Evolutionary conservation across 2,797 vertebrate species (phyloP), one percentile per base, ranked within the genome.

Genomic region (Phyllotis vaccarum): DNA sequence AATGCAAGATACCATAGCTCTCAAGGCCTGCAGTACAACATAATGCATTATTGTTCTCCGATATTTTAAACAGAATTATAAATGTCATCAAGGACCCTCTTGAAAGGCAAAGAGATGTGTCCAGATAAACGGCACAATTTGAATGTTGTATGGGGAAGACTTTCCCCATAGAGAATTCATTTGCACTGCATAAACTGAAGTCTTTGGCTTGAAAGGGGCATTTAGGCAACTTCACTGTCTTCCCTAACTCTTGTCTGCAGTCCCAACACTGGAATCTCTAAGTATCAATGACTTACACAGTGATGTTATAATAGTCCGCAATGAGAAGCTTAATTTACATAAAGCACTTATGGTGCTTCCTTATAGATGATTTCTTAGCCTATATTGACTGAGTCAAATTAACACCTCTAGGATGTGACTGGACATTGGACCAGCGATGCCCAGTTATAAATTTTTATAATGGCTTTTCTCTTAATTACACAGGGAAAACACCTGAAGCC

Each of bases 41-140:
- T 24, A 11, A 9, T 80, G 31, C 75, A 11, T n/a, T 90, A 27
- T 93, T 58, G 78, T 37, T 34, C 31, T 40, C 52, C 94, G 64
- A 78, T 40, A 94, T 89, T 62, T 97, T 92, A 74, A 93, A 85
- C 68, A 87, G 72, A 86, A 22, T 90, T 49, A 88, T 17, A 92
- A 82, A 70, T 76, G 81, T 4, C 90, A 79, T 64, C 12, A 54
- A 95, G n/a, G 56, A 78, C 22, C 34, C 6, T 6, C 22, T 66
- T 80, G 24, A 94, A 93, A 94, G 31, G 54, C n/a, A 56, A 68
- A 62, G 49, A 95, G 80, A 75, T 66, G 34, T n/a, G 54, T 54
- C 10, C 22, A 96, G 88, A 68, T 56, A 76, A 40, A 54, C n/a
- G 43, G 0, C 3, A 7, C 19, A 78, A 87, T 93, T 68, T 88